Base-by-base conservation (phyloP, 2,888 invertebrate genomes). In the Elmis aenea region DNA sequence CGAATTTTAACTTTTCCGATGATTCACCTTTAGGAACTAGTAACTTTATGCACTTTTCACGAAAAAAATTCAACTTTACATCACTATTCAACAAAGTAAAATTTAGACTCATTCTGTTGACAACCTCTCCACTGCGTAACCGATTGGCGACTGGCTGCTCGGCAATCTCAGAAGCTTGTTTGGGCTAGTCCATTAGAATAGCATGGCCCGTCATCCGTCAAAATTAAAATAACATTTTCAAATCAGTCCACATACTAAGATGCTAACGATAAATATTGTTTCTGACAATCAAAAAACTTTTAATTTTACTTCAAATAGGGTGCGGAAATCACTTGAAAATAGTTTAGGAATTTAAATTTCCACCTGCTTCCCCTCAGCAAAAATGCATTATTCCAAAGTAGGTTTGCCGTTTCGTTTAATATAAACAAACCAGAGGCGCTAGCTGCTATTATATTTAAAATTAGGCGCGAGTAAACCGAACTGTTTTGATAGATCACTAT, bases 91-190 rank as follows among this genome's bases (percentile, higher is more conserved):
- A 57, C 55, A 64, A 63, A 60, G 53, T 61, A 59, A 66, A 67
- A 66, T 59, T 66, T 54, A 67, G 66, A 68, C 62, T 67, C 69
- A 69, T 69, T 67, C 64, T 69, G 67, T 61, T 61, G 52, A 58
- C 58, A 62, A 67, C 67, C 61, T 61, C 55, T 58, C 61, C 53
- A 56, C 55, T 58, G 65, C 59, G 57, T 62, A 62, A 66, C 65
- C 67, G 67, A 66, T 64, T 67, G 62, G 63, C 65, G 67, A 68
- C 67, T 67, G 67, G 59, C 64, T 61, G 62, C 59, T 60, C 44
- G 51, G 58, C 59, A 61, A 64, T 65, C 64, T 63, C 59, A 57
- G 61, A 63, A 67, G 68, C 68, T 69, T 68, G 67, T 68, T 68
- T 68, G 67, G 68, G 57, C 60, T 61, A 63, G 61, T 61, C 62